A percentile compares a stretch with the other conserved stretches of the same genome.
Evolutionary conservation across 2,888 invertebrate species (phyloP).

Genomic region (Drosophila paracracens): DNA sequence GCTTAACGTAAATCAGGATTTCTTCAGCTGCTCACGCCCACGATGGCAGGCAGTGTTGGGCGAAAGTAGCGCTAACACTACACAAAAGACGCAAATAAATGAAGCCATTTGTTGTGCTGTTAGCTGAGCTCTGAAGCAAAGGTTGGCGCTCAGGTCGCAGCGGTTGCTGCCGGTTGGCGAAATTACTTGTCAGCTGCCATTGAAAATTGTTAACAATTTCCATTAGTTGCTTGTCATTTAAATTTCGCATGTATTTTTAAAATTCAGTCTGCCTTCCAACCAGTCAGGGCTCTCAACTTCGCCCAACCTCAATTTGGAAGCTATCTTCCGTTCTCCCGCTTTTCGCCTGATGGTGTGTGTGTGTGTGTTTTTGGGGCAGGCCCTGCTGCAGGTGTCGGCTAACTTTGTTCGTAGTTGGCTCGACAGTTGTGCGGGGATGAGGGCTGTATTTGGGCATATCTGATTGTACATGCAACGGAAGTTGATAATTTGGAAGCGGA

Average conservation of each 20-base stretch:
- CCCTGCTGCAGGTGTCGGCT: conserved; percentile 53
- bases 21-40: conserved; percentile 37
- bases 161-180: conserved; percentile 46
- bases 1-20: conserved; percentile 65
- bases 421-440: conserved; percentile 14
- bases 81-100: conserved; percentile 81
- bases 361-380: conserved; percentile 10
- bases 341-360: background rate
- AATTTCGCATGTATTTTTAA: conserved; percentile 72
- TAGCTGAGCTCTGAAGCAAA: conserved; percentile 76
- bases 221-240: conserved; percentile 82
- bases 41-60: conserved; percentile 26
- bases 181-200: conserved; percentile 65
- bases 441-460: conserved; percentile 43
- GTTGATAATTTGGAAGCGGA: conserved; percentile 74
- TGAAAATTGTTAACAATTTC: conserved; percentile 79
- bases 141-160: conserved; percentile 38
- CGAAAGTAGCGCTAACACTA: conserved; percentile 66
- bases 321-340: conserved; percentile 27
- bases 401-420: conserved; percentile 54
- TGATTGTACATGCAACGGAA: conserved; percentile 72
- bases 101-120: conserved; percentile 80
- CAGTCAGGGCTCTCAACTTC: background rate
- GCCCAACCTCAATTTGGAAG: conserved; percentile 7
- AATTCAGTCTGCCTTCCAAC: conserved; percentile 51